Base-by-base conservation (phyloP, 2,113 vertebrate species). In the Potamarius usumacintae region DNA sequence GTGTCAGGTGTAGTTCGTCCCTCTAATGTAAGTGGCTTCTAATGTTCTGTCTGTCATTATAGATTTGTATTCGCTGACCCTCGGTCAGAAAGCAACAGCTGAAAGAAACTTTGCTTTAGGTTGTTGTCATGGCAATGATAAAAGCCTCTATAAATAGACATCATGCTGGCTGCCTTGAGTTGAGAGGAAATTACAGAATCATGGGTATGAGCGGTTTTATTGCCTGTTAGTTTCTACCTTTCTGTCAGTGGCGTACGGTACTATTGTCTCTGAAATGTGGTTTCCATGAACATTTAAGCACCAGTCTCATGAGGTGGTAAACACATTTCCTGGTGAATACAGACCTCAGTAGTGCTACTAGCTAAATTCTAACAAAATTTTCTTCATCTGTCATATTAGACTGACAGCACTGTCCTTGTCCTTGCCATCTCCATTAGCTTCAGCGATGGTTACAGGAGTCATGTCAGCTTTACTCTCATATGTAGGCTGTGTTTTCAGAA, bases 101-200 rank as follows among this genome's bases (percentile, higher is more conserved):
- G 78, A 78, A 86, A 86, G 84, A 89, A 86, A 85, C 72, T 89
- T 86, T 86, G 76, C 74, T 27, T 78, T 85, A 86, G 86, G 86
- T 88, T 79, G 72, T 86, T 50, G 88, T 79, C 88, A 89, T 91
- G 86, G 87, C 86, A 89, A 89, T 53, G 65, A 86, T 86, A 63
- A 89, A 90, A 89, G 88, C 76, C 58, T 88, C 88, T 89, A 91
- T 85, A 82, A 89, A 91, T 91, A 83, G 88, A 89, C 57, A 48
- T 80, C 90, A 87, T 76, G 89, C 82, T 86, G 83, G 74, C 63
- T 89, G 85, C 85, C 85, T 86, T 65, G 60, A 82, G 82, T 52
- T 87, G 67, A 67, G 57, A 78, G 88, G 86, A 88, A 90, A 88
- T 87, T 72, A 83, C 71, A 86, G 84, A 89, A 87, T 87, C 84